Percentiles rank a stretch among this genome's conserved stretches.
Conservation (phyloP, 2,888 invertebrate genomes). For the Drosophila rubida region DNA sequence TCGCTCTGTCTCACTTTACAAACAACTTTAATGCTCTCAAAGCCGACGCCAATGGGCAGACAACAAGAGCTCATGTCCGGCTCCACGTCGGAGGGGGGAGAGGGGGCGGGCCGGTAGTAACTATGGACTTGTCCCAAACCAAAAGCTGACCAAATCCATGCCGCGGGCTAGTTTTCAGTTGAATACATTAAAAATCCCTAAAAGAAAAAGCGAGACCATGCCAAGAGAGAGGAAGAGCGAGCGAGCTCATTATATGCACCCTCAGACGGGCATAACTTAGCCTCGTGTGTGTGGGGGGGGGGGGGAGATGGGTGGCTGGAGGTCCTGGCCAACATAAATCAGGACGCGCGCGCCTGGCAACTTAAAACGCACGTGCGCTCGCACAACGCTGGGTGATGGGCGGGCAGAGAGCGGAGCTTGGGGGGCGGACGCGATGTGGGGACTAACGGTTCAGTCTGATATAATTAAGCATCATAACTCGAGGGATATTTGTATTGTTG, state of each 20-base stretch:
- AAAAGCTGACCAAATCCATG: constrained; percentile 58
- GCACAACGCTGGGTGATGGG: constrained; percentile 3
- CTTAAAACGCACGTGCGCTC: constrained; percentile 70
- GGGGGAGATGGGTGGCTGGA: not conserved
- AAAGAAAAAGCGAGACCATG: constrained; percentile 35
- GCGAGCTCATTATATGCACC: constrained; percentile 59
- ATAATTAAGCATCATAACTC: constrained; percentile 76
- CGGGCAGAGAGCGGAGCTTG: not conserved
- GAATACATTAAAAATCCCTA: constrained; percentile 66
- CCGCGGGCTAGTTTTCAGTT: constrained; percentile 67
- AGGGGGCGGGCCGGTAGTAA: constrained; percentile 11
- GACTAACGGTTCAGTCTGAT: constrained; percentile 58
- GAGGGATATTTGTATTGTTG: constrained; percentile 67
- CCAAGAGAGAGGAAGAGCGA: constrained; percentile 6
- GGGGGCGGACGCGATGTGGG: constrained; percentile 39
- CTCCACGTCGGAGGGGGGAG: not conserved
- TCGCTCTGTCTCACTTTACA: constrained; percentile 26
- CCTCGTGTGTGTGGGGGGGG: not conserved
- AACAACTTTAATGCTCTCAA: constrained; percentile 59
- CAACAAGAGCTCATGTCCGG: constrained; percentile 20
- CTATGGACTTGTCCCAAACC: constrained; percentile 39
- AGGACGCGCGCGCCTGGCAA: constrained; percentile 54
- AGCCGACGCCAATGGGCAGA: constrained; percentile 48
- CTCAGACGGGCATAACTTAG: constrained; percentile 39
- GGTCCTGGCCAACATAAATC: constrained; percentile 57